phyloP scores from a whole-genome alignment of 2,797 vertebrate species.

The Gallirallus australis region DNA sequence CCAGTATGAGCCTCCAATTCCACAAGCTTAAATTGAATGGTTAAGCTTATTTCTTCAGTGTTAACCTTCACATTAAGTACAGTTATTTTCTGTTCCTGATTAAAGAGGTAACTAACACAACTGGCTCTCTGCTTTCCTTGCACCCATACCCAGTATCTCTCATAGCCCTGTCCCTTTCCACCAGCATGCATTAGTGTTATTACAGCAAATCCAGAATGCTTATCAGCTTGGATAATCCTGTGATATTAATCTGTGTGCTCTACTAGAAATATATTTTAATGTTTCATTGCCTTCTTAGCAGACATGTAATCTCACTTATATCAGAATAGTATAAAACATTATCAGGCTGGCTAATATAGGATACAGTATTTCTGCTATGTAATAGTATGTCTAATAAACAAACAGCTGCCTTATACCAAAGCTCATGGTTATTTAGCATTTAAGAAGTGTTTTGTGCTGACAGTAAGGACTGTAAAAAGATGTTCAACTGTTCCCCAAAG shows the following conservation, averaged over 20 bases:
- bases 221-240: neutral
- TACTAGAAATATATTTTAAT: neutral
- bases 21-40: neutral
- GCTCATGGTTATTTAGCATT: slow-evolving; percentile 48
- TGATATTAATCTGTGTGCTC: neutral
- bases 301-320: slow-evolving; percentile 48
- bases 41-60: neutral
- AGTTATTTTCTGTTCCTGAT: neutral
- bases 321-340: slow-evolving; percentile 49
- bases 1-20: neutral
- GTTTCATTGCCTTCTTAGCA: slow-evolving; percentile 59
- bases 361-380: neutral
- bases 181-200: neutral
- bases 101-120: neutral
- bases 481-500: slow-evolving; percentile 69
- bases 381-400: neutral
- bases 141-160: neutral
- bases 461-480: slow-evolving; percentile 65
- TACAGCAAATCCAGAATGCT: neutral
- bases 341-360: slow-evolving; percentile 60
- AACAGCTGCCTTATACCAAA: slow-evolving; percentile 45
- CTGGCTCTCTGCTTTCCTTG: neutral
- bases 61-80: neutral
- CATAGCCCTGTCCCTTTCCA: neutral
- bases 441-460: slow-evolving; percentile 58